Evolutionary conservation across 2,113 vertebrate species (phyloP), one percentile per base, ranked within the genome.

Genomic region (Callipepla squamata): DNA sequence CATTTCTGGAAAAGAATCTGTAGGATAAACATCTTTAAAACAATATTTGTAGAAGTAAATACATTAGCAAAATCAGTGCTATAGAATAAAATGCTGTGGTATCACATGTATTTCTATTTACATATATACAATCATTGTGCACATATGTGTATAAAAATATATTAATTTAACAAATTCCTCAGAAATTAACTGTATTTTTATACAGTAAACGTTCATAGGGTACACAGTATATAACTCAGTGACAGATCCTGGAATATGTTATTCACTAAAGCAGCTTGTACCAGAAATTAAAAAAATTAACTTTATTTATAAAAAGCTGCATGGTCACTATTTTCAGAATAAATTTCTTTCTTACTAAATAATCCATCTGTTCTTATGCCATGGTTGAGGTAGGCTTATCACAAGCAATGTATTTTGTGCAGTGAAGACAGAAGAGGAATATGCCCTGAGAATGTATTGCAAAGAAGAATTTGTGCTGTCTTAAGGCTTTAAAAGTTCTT

Each of bases 381-480:
- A 26, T 67, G 22, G 5, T 67, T 95, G 66, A 75, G 38, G 32
- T 67, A 77, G 23, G 38, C 80, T 85, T 88, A 85, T 80, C 69
- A 32, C 10, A 30, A 61, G 42, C 18, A 74, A 36, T 74, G 32
- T 53, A 63, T 81, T 92, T 78, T 75, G 48, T 72, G 13, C 14
- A 57, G 42, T 62, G 67, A 80, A 59, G 47, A 62, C 2, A 83
- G 63, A 80, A 82, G 55, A 72, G 28, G 19, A 90, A 63, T 55
- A 73, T 70, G 28, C 38, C 72, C 3, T 47, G 22, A 70, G 51
- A 77, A 80, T 63, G 19, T 51, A 20, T 14, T 63, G 38, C 20
- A 88, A 86, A 80, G 77, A 77, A 80, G 45, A 79, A 19, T 62
- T 85, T 74, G 34, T 83, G 61, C 9, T 91, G 34, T 92, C 78